A percentile compares a stretch with the other conserved stretches of the same genome.
These are phyloP conservation scores for Tachina grossa DNA, from an alignment of 2,888 invertebrate genomes.

Conservation along the genomic window DNA sequence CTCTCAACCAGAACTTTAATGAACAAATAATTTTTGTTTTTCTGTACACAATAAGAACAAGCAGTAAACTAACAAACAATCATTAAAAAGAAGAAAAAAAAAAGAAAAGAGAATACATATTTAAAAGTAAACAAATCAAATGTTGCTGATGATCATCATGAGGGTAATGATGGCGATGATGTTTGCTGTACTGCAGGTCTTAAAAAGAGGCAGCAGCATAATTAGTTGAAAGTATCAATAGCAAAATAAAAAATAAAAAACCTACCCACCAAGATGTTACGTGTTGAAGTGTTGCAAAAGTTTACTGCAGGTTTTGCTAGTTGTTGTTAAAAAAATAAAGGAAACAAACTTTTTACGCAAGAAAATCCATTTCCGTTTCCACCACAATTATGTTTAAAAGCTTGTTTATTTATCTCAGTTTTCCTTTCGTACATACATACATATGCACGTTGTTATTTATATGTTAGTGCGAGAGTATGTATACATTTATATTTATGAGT, in stretches of 20 bases:
- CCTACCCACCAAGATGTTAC: background rate
- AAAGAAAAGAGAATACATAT: background rate
- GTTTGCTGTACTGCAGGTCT: background rate
- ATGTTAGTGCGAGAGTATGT: background rate
- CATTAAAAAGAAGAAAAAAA: background rate
- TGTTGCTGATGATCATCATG: background rate
- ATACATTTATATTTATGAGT: background rate
- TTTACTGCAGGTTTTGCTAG: background rate
- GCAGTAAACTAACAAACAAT: slow-evolving; percentile 18
- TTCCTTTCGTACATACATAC: background rate
- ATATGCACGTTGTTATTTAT: no score
- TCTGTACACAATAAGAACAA: slow-evolving; percentile 8
- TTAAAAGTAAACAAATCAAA: slow-evolving; percentile 8
- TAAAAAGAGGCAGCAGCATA: slow-evolving; percentile 9
- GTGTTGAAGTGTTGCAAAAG: background rate
- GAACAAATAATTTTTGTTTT: slow-evolving; percentile 51
- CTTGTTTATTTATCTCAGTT: slow-evolving; percentile 37
- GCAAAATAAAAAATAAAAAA: slow-evolving; percentile 21
- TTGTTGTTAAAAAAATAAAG: slow-evolving; percentile 4
- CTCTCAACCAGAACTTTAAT: slow-evolving; percentile 41
- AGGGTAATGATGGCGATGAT: background rate
- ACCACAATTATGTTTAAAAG: slow-evolving; percentile 55
- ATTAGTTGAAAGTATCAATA: slow-evolving; percentile 61
- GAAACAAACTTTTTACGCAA: slow-evolving; percentile 53
- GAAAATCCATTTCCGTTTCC: slow-evolving; percentile 68